These are phyloP conservation scores for Paelopatides confundens DNA, from an alignment of 53 echinoderm and acorn worm species.

Conservation along the genomic window DNA sequence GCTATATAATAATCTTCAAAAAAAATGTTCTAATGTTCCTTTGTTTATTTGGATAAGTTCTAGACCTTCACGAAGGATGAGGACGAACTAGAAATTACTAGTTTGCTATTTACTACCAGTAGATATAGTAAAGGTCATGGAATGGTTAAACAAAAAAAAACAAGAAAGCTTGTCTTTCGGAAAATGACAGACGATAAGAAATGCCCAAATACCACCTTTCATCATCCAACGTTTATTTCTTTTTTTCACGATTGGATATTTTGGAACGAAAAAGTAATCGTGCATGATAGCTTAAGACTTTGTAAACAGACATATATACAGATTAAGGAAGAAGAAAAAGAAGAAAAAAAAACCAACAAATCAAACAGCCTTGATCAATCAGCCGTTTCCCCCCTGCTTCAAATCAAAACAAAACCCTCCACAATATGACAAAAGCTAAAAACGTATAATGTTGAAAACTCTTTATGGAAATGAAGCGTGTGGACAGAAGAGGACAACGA, in stretches of 20 bases:
- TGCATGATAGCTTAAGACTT: background rate
- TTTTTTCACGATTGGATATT: background rate
- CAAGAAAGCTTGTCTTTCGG: background rate
- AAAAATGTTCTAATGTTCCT: no score
- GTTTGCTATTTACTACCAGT: no score
- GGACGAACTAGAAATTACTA: no score
- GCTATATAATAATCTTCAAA: no score
- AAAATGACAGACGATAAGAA: background rate
- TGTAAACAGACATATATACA: background rate
- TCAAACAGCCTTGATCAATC: constrained; percentile 14
- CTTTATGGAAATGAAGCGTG: no score
- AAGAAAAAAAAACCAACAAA: background rate
- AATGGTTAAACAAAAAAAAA: no score
- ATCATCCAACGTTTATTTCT: constrained; percentile 6
- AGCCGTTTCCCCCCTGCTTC: background rate
- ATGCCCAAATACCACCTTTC: background rate
- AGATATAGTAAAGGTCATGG: no score
- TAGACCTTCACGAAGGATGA: no score
- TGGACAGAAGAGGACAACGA: no score
- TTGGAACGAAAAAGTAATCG: constrained; percentile 11
- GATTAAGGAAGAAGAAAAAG: no score
- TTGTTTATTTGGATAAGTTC: no score
- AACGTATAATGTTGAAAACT: no score
- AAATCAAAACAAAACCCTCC: constrained; percentile 19
- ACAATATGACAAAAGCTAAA: background rate